These are phyloP conservation scores for Leptodirus hochenwartii DNA, from an alignment of 2,888 invertebrate species.

Conservation along the genomic window DNA sequence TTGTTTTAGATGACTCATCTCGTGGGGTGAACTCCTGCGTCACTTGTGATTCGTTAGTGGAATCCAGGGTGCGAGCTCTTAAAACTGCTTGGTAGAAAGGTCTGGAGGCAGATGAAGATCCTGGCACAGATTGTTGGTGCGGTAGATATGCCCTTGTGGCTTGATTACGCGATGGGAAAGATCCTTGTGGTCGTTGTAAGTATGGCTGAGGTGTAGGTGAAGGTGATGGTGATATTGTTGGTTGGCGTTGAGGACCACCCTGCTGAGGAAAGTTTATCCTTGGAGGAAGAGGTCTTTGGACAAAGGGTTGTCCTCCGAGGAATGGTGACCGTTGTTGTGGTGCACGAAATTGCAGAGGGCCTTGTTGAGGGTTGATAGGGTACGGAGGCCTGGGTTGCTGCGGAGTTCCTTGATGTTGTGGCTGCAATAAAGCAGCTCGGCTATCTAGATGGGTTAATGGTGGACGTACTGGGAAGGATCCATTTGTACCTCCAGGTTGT, in stretches of 20 bases:
- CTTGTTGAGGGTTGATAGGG: constrained; percentile 5
- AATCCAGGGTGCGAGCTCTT: no score
- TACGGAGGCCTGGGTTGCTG: constrained; percentile 10
- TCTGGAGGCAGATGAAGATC: no score
- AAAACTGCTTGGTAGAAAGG: no score
- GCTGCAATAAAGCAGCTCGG: constrained; percentile 22
- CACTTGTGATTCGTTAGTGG: no score
- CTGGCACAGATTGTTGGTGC: no score
- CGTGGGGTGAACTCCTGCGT: no score
- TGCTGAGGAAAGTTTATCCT: constrained; percentile 29
- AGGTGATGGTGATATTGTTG: no score
- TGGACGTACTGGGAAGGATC: constrained; percentile 21
- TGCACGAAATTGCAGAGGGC: constrained; percentile 8
- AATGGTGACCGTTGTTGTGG: constrained; percentile 13
- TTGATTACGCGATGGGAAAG: constrained; percentile 1
- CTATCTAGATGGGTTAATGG: constrained; percentile 29
- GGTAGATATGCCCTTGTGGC: no score
- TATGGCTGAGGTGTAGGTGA: constrained; percentile 7
- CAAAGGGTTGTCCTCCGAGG: constrained; percentile 14
- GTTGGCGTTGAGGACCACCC: constrained; percentile 17
- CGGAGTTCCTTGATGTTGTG: constrained; percentile 9
- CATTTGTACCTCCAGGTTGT: no score
- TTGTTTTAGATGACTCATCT: no score
- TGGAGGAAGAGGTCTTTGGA: constrained; percentile 20
- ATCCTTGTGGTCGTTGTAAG: constrained; percentile 9